Evolutionary conservation across 2,113 vertebrate genomes (phyloP).

Genomic region (Ploceus nigricollis): DNA sequence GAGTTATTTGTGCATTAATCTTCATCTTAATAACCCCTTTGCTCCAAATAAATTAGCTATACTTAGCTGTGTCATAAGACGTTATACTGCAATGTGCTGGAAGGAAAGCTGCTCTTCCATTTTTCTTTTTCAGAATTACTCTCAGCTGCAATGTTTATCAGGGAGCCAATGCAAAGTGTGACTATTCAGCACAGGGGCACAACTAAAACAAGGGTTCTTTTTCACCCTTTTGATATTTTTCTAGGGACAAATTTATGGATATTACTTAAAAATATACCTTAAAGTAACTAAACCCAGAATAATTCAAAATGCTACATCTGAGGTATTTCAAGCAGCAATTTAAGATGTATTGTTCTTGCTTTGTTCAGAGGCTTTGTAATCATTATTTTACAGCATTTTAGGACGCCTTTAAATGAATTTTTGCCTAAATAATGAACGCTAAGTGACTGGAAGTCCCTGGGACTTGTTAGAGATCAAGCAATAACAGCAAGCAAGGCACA

Average conservation of each 20-base stretch:
- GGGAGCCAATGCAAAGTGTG: not conserved
- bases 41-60: constrained; percentile 32
- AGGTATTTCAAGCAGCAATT: not conserved
- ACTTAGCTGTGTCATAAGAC: constrained; percentile 38
- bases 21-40: constrained; percentile 29
- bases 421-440: not conserved
- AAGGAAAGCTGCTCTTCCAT: not conserved
- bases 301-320: not conserved
- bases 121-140: not conserved
- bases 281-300: not conserved
- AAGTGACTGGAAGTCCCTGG: not conserved
- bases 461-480: not conserved
- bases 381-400: not conserved
- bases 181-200: not conserved
- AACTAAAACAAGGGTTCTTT: not conserved
- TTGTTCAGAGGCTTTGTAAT: not conserved
- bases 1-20: constrained; percentile 40
- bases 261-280: not conserved
- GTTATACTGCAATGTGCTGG: not conserved
- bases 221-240: not conserved
- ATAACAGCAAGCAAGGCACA: not conserved
- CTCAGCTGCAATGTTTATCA: constrained; percentile 3
- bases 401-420: not conserved
- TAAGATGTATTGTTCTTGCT: not conserved
- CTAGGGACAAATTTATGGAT: not conserved